Conservation (phyloP, 2,797 vertebrate genomes). For the Pantherophis alleghaniensis region DNA sequence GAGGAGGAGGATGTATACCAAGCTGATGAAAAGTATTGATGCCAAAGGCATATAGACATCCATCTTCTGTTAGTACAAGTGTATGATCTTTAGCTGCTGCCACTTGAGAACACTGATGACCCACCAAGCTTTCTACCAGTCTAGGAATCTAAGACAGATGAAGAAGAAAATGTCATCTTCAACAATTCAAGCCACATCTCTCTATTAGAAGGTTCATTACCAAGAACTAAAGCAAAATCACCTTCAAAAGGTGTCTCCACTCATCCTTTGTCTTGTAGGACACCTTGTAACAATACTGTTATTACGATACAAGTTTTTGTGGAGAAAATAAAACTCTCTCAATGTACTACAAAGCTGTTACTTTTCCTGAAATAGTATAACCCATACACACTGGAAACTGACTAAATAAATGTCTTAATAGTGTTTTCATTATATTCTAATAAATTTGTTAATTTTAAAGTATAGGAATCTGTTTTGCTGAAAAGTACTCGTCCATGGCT, state of each 20-base stretch:
- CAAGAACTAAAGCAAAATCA: background rate
- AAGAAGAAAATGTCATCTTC: background rate
- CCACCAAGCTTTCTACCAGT: conserved; percentile 86
- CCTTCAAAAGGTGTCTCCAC: background rate
- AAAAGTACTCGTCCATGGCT: background rate
- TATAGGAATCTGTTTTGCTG: background rate
- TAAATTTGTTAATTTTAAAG: background rate
- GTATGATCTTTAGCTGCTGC: conserved; percentile 96
- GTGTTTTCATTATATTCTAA: background rate
- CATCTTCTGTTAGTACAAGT: conserved; percentile 92
- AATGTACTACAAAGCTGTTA: background rate
- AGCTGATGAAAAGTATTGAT: conserved; percentile 94
- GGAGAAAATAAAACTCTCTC: background rate
- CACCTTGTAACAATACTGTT: background rate
- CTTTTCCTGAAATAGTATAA: background rate
- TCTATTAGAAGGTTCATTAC: background rate
- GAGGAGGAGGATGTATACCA: conserved; percentile 85
- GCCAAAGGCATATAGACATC: conserved; percentile 92
- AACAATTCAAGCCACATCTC: background rate
- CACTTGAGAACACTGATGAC: conserved; percentile 88
- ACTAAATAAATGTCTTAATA: background rate
- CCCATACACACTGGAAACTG: background rate
- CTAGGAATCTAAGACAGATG: conserved; percentile 81
- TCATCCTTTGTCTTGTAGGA: background rate
- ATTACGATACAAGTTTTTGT: background rate